Evolutionary conservation across 1,140 invertebrate species (phyloP), one percentile per base, ranked within the genome.

Genomic region (Anastatus disparis): DNA sequence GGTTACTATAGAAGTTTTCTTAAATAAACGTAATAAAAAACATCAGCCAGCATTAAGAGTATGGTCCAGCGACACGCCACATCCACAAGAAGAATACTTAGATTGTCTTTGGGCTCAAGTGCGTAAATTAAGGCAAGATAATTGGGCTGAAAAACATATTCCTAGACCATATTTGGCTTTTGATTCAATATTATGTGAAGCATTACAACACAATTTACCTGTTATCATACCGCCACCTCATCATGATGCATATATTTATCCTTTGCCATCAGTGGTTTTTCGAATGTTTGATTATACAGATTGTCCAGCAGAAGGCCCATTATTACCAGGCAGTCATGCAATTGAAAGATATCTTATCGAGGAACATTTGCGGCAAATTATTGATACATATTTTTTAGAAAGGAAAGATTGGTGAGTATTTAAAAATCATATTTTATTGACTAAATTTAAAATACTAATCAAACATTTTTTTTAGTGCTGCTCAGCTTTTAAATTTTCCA

Each of bases 261-360:
- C 97, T 1, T 91, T 97, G 88, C 94, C 95, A 0, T 91, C 92
- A 79, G 94, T 96, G 4, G 93, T 96, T 8, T 97, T 94, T 87
- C 90, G 94, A 46, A 94, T 99, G 91, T 99, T 99, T 88, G 97
- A 99, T 85, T 98, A 99, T 80, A 98, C 97, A 6, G 97, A 99
- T 86, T 98, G 97, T 80, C 96, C 97, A 10, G 97, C 80, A 0
- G 84, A 88, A 79, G 87, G 93, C 1, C 92, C 93, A 2, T 90
- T 93, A 40, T 86, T 99, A 44, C 97, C 98, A 1, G 97, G 96
- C 29, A 94, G 95, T 59, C 97, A 99, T 87, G 95, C 97, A 0
- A 98, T 99, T 72, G 98, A 99, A 85, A 88, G 98, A 75, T 99
- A 97, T 85, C 87, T 99, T 1, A 98, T 99, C 79, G 98, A 99